Conservation (phyloP, 1,140 invertebrate species). For the Brachionus paranguensis region DNA sequence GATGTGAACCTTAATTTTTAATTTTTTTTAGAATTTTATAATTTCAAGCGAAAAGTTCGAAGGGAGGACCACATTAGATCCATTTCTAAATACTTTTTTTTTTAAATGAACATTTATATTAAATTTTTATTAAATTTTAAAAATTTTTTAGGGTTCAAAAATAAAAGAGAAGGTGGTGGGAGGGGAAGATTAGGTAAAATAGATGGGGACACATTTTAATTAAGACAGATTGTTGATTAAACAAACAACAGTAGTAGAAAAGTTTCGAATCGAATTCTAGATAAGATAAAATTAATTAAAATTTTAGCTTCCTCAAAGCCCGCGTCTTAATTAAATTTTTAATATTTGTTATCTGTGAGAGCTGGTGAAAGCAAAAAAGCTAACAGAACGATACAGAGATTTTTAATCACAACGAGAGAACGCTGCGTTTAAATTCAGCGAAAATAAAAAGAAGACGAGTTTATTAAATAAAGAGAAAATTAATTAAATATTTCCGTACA, state of each 20-base stretch:
- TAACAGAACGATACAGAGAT: conserved; percentile 14
- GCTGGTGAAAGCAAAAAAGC: background rate
- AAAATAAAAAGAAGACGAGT: background rate
- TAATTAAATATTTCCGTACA: conserved; percentile 39
- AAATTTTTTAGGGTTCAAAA: no score
- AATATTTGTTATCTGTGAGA: conserved; percentile 30
- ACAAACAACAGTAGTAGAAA: background rate
- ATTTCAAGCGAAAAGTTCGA: no score
- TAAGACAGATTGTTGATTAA: background rate
- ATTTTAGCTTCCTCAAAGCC: conserved; percentile 24
- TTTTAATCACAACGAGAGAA: background rate
- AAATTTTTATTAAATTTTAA: no score
- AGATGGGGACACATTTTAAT: background rate
- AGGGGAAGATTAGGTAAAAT: background rate
- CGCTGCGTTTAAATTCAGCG: background rate
- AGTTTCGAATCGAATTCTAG: background rate
- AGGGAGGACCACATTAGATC: no score
- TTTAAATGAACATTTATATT: no score
- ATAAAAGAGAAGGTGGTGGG: no score
- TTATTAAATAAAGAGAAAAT: conserved; percentile 34
- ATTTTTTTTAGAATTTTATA: no score
- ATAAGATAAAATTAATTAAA: conserved; percentile 33
- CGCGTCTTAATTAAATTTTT: conserved; percentile 38
- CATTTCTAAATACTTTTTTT: no score
- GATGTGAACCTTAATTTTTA: no score